Conservation (phyloP, 2,888 invertebrate genomes). For the Acrobeloides nanus region DNA sequence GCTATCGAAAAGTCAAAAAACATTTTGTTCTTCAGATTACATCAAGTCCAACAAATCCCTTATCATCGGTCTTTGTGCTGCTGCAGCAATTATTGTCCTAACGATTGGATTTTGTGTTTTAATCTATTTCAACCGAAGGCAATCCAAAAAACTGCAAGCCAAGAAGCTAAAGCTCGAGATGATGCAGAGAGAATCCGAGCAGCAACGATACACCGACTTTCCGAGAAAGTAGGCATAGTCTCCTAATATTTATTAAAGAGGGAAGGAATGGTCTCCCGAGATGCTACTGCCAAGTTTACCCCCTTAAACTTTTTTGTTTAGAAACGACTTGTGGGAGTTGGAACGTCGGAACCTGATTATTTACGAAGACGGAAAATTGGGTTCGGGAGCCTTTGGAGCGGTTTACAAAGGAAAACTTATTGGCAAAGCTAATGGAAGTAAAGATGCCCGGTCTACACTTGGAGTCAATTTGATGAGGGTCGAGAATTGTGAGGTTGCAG, state of each 20-base stretch:
- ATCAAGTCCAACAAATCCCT: too few species aligned
- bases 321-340: conserved; percentile 47
- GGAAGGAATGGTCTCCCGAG: too few species aligned
- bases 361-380: conserved; percentile 45
- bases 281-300: too few species aligned
- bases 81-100: too few species aligned
- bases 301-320: conserved; percentile 8
- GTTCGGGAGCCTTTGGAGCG: conserved; percentile 40
- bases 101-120: too few species aligned
- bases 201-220: conserved; percentile 38
- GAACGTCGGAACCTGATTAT: conserved; percentile 50
- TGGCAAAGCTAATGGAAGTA: conserved; percentile 38
- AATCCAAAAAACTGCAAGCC: conserved; percentile 6
- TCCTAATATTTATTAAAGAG: conserved; percentile 4
- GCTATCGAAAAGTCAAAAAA: too few species aligned
- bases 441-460: conserved; percentile 44
- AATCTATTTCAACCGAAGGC: conserved; percentile 16
- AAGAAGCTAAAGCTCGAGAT: conserved; percentile 19
- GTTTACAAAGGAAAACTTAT: conserved; percentile 45
- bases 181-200: conserved; percentile 22
- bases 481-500: conserved; percentile 49
- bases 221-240: conserved; percentile 30
- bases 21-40: too few species aligned
- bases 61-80: too few species aligned
- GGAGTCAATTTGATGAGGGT: conserved; percentile 49